These are phyloP conservation scores for Paguma larvata DNA, from an alignment of 2,797 vertebrate species.

Conservation along the genomic window DNA sequence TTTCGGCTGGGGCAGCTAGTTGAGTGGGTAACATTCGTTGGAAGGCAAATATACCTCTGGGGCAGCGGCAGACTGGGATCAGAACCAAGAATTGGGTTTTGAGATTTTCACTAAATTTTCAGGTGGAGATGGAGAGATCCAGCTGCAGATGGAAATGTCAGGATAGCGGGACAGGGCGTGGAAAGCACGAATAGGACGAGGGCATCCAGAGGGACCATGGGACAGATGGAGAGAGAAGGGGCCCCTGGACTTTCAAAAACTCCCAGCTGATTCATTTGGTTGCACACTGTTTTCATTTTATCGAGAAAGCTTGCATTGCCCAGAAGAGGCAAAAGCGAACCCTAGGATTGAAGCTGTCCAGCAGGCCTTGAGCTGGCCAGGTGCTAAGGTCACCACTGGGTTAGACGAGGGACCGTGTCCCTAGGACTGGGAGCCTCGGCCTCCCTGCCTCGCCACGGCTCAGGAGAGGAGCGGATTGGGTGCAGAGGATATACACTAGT, in stretches of 20 bases:
- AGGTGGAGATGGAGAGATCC: not conserved
- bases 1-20: not conserved
- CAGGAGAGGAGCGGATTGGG: not conserved
- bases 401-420: not conserved
- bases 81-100: not conserved
- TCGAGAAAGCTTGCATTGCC: not conserved
- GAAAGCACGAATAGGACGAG: not conserved
- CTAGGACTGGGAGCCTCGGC: not conserved
- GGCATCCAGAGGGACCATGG: accelerated
- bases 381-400: not conserved
- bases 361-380: not conserved
- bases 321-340: not conserved
- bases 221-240: not conserved
- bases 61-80: not conserved
- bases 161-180: not conserved
- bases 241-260: not conserved
- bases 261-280: not conserved
- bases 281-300: not conserved
- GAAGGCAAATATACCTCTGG: not conserved
- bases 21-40: not conserved
- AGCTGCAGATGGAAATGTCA: not conserved
- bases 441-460: not conserved
- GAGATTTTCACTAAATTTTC: not conserved
- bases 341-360: not conserved
- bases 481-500: not conserved